phyloP scores from a whole-genome alignment of 2,888 invertebrate genomes.

The Ophioninae sp. region DNA sequence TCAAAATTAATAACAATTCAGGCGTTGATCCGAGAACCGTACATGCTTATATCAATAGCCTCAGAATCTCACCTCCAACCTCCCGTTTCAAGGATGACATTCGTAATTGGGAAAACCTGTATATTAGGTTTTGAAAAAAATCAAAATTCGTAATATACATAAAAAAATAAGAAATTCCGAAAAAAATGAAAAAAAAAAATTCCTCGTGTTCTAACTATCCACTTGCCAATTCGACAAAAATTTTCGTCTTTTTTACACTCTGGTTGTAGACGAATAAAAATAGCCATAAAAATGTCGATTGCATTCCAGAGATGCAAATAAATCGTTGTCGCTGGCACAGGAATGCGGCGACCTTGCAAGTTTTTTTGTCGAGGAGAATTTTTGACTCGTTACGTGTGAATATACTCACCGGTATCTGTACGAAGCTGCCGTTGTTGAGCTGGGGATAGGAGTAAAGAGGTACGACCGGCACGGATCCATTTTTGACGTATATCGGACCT shows the following conservation, averaged over 20 bases:
- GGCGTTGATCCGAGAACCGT: no score
- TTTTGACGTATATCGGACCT: slow-evolving; percentile 93
- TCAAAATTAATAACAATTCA: no score
- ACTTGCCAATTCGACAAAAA: background rate
- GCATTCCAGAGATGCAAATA: background rate
- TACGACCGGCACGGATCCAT: slow-evolving; percentile 93
- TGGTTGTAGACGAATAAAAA: no score
- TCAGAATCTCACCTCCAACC: no score
- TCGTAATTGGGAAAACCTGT: no score
- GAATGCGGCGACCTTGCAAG: background rate
- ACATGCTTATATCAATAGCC: no score
- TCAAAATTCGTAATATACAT: no score
- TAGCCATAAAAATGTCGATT: background rate
- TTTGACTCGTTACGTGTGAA: background rate
- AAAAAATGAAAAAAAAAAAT: background rate
- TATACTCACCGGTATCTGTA: slow-evolving; percentile 93
- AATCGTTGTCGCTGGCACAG: background rate
- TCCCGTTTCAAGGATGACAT: no score
- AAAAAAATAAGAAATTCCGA: no score
- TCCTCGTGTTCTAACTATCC: background rate
- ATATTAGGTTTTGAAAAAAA: no score
- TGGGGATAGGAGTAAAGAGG: slow-evolving; percentile 93
- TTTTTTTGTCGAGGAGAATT: background rate
- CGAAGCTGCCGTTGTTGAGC: slow-evolving; percentile 92
- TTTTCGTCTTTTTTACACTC: background rate